These are phyloP conservation scores for Myripristis jacobus DNA, from an alignment of 2,797 vertebrate species.

Conservation along the genomic window DNA sequence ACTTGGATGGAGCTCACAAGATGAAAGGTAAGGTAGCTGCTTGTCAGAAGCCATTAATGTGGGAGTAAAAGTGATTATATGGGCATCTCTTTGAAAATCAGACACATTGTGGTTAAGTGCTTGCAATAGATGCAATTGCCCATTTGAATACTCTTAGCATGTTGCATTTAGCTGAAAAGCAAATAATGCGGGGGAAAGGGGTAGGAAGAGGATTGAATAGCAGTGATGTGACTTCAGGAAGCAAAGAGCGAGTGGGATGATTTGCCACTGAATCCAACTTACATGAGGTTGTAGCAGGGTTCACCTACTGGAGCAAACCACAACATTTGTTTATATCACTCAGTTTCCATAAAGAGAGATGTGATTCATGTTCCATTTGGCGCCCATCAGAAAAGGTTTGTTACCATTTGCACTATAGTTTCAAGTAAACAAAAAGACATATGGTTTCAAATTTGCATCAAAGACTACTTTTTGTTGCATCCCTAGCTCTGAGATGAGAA, in stretches of 20 bases:
- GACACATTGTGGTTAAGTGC: slow-evolving; percentile 51
- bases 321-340: neutral
- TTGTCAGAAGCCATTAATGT: slow-evolving; percentile 67
- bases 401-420: neutral
- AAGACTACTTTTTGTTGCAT: no score
- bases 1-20: slow-evolving; percentile 36
- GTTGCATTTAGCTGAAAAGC: slow-evolving; percentile 46
- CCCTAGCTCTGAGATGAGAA: no score
- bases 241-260: neutral
- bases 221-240: slow-evolving; percentile 35
- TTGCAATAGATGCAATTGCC: slow-evolving; percentile 39
- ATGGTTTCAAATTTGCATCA: neutral
- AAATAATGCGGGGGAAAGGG: slow-evolving; percentile 20
- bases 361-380: neutral
- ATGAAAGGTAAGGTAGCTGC: slow-evolving; percentile 67
- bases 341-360: neutral
- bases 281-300: neutral
- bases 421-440: neutral
- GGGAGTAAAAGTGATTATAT: slow-evolving; percentile 62
- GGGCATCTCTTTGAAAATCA: slow-evolving; percentile 68
- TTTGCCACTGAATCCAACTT: neutral
- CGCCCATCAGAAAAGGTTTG: neutral
- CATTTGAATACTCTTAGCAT: slow-evolving; percentile 30
- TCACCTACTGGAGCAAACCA: neutral
- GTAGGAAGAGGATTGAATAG: slow-evolving; percentile 27